Evolutionary conservation across 2,797 vertebrate genomes (phyloP), one percentile per base, ranked within the genome.

Genomic region (Clamator glandarius): DNA sequence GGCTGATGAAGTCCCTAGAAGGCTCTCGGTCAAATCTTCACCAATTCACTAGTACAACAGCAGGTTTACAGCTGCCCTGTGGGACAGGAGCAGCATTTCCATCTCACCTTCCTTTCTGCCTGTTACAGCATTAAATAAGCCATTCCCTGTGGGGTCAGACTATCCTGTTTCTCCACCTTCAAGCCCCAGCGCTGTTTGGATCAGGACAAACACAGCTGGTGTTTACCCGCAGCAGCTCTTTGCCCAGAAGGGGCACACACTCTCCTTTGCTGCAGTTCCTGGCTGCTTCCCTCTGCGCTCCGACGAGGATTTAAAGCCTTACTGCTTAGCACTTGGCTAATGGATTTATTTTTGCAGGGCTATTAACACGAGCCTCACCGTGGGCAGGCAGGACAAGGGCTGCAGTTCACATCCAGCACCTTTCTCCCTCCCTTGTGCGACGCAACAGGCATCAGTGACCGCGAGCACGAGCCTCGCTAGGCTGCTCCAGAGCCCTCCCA

Each of bases 121-220:
- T 24, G 15, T 17, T 28, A 9, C 11, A 69, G 72, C 73, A 0
- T 5, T 17, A 5, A 2, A 5, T 12, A 28, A 66, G 58, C 93
- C 17, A 1, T 35, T 94, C 89, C 89, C 87, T 61, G 2, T 2
- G 0, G 89, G 73, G 57, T 86, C 90, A 59, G 72, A 15, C 2
- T 12, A 54, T 16, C 59, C 89, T 2, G 0, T 20, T 39, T 46
- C 93, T 46, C 31, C 70, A 76, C 20, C 81, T 89, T 84, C 26
- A 0, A 55, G 82, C 24, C 20, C 69, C 1, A 7, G 11, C 6
- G 0, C 61, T 15, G 87, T 0, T 39, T 1, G 1, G 81, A 89
- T 4, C 48, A 13, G 91, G 95, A 91, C 94, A 93, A 92, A 92
- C 93, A 55, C 91, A 93, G 95, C 93, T 95, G 94, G 15, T 87